phyloP scores from a whole-genome alignment of 2,797 vertebrate genomes.

The Parotocinclus haroldoi region DNA sequence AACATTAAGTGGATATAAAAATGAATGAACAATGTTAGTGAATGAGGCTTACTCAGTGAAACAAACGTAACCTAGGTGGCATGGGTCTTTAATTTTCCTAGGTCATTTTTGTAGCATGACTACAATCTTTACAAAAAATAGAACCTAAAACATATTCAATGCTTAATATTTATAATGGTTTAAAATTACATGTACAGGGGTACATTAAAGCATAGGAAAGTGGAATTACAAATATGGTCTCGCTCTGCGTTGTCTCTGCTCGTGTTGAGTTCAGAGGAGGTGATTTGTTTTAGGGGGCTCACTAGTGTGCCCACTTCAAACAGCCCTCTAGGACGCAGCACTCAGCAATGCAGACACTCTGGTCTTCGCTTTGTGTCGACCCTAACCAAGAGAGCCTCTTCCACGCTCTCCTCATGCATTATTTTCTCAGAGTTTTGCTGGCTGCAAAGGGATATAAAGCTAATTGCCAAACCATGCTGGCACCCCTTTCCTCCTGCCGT shows the following conservation, averaged over 20 bases:
- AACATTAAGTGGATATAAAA: too few species aligned
- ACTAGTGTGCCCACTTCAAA: conserved; percentile 65
- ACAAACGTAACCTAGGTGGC: too few species aligned
- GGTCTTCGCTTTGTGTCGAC: conserved; percentile 42
- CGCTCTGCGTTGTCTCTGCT: conserved; percentile 27
- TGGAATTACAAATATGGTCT: conserved; percentile 9
- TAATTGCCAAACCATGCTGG: conserved; percentile 31
- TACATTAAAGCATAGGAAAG: background rate
- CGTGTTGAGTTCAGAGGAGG: conserved; percentile 49
- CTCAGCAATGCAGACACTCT: conserved; percentile 33
- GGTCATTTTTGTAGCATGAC: too few species aligned
- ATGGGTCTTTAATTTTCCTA: too few species aligned
- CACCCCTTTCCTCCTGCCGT: conserved; percentile 12
- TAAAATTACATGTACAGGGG: too few species aligned
- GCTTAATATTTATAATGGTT: too few species aligned
- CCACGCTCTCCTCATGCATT: conserved; percentile 60
- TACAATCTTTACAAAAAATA: too few species aligned
- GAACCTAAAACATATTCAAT: too few species aligned
- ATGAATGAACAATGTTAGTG: too few species aligned
- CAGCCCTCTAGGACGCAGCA: conserved; percentile 55
- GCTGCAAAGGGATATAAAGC: conserved; percentile 60
- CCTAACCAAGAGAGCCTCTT: conserved; percentile 48
- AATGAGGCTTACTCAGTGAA: too few species aligned
- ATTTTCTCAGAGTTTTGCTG: conserved; percentile 68
- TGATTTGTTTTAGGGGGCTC: conserved; percentile 59